A percentile compares a stretch with the other conserved stretches of the same genome.
phyloP scores from a whole-genome alignment of 2,888 invertebrate species.

The Epistrophe grossulariae region DNA sequence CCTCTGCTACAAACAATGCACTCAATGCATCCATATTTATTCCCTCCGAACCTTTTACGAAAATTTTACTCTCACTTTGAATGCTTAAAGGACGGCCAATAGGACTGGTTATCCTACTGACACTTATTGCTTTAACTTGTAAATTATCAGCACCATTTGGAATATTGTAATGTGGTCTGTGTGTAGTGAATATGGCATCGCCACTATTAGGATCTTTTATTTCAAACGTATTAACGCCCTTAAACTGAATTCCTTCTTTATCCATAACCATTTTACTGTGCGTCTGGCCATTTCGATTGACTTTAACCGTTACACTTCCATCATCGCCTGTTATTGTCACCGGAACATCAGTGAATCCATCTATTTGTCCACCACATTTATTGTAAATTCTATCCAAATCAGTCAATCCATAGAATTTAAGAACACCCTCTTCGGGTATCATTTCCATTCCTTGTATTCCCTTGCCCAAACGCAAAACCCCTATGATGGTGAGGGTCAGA shows the following conservation, averaged over 20 bases:
- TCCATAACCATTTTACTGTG: conserved; percentile 85
- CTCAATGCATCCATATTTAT: conserved; percentile 89
- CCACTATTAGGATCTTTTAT: conserved; percentile 88
- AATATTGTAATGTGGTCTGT: conserved; percentile 89
- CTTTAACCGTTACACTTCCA: conserved; percentile 82
- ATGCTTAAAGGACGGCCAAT: conserved; percentile 88
- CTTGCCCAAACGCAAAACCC: conserved; percentile 91
- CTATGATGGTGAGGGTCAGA: conserved; percentile 91
- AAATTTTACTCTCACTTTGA: conserved; percentile 88
- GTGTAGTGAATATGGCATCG: conserved; percentile 89
- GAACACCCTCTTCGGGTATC: conserved; percentile 88
- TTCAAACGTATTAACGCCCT: conserved; percentile 88
- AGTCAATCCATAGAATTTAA: conserved; percentile 91
- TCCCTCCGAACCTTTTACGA: conserved; percentile 92
- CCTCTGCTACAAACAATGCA: conserved; percentile 90
- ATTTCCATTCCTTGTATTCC: conserved; percentile 95
- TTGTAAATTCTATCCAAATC: conserved; percentile 90
- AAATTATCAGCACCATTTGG: conserved; percentile 88
- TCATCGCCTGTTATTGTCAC: conserved; percentile 83
- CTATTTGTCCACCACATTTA: conserved; percentile 88
- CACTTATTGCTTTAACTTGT: conserved; percentile 88
- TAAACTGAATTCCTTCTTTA: conserved; percentile 88
- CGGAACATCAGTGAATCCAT: conserved; percentile 86
- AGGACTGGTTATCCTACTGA: conserved; percentile 90
- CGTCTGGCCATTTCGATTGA: conserved; percentile 83